These are phyloP conservation scores for Cromileptes altivelis DNA, from an alignment of 2,113 vertebrate genomes.

Conservation along the genomic window DNA sequence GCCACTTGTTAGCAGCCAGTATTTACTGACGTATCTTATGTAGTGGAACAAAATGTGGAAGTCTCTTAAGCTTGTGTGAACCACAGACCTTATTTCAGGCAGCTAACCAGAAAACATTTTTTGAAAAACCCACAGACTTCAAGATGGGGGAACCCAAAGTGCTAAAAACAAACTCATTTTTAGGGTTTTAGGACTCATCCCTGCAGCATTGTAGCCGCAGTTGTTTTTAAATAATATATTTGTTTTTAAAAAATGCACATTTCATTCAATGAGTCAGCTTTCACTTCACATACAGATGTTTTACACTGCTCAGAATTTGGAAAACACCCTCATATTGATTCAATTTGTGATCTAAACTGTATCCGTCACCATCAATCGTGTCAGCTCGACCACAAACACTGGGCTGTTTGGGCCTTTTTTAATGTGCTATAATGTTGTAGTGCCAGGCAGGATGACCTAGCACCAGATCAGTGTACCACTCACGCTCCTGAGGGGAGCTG, in stretches of 20 bases:
- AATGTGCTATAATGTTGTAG: conserved; percentile 60
- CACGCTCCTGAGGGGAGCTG: conserved; percentile 69
- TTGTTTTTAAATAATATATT: not conserved
- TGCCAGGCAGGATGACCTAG: conserved; percentile 68
- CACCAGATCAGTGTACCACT: conserved; percentile 74
- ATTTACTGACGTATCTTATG: no score
- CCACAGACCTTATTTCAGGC: no score
- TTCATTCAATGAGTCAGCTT: not conserved
- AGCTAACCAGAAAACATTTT: no score
- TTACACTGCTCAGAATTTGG: not conserved
- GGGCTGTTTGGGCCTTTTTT: conserved; percentile 46
- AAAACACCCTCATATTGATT: conserved; percentile 25
- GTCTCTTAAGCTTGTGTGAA: no score
- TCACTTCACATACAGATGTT: conserved; percentile 2
- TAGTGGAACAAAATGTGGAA: no score
- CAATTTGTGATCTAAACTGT: conserved; percentile 29
- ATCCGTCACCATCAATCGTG: conserved; percentile 48
- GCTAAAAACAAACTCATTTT: no score
- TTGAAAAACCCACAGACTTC: no score
- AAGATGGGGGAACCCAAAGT: no score
- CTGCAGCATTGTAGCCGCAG: not conserved
- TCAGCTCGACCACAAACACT: conserved; percentile 39
- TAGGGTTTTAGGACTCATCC: no score
- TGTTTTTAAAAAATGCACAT: not conserved
- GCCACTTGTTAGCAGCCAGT: no score